Percentiles rank a stretch among this genome's conserved stretches.
Evolutionary conservation across 2,888 invertebrate genomes (phyloP).

Genomic region (Coleophora flavipennella): DNA sequence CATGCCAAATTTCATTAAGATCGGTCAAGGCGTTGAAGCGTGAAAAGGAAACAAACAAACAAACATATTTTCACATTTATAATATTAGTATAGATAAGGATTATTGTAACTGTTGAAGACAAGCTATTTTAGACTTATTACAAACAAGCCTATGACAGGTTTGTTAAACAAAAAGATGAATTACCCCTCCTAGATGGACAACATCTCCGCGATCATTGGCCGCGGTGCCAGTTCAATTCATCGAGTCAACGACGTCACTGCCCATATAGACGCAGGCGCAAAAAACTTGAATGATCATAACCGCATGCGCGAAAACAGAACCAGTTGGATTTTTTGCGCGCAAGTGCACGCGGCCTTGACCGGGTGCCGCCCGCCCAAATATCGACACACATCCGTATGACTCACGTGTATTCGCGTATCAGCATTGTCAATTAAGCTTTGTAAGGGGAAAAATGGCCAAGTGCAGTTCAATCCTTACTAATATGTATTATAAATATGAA

Average conservation of each 20-base stretch:
- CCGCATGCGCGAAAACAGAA: constrained; percentile 47
- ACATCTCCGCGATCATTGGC: constrained; percentile 27
- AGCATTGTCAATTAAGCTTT: no score
- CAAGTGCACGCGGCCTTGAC: constrained; percentile 66
- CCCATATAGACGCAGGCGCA: constrained; percentile 20
- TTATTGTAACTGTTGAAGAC: no score
- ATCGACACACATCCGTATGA: constrained; percentile 5
- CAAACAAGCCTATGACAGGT: not conserved
- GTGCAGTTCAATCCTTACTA: no score
- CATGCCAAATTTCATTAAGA: no score
- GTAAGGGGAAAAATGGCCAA: no score
- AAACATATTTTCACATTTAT: no score
- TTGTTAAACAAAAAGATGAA: constrained; percentile 1
- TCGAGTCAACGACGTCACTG: constrained; percentile 12
- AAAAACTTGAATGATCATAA: constrained; percentile 37
- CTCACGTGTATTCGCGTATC: no score
- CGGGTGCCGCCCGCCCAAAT: constrained; percentile 47
- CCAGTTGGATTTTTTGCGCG: constrained; percentile 60
- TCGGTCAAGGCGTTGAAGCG: no score
- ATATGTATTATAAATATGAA: no score
- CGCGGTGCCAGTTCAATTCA: constrained; percentile 8
- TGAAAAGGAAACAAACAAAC: no score
- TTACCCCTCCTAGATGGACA: constrained; percentile 8
- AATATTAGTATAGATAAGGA: no score
- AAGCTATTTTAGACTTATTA: no score